These are phyloP conservation scores for Panurus biarmicus DNA, from an alignment of 2,113 vertebrate species.

Conservation along the genomic window DNA sequence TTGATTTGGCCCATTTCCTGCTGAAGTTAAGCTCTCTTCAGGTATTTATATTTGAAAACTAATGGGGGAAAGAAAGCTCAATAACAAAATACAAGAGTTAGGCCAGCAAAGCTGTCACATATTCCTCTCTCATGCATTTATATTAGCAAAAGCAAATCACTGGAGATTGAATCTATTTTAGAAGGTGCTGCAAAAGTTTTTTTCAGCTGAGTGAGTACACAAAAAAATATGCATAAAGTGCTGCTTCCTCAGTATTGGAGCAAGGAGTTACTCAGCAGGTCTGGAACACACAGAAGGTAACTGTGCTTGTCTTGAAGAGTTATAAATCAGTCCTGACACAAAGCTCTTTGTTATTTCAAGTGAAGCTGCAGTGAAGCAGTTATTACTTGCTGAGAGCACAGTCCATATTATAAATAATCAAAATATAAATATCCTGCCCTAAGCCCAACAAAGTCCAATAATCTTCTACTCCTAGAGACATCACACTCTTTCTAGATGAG, in stretches of 20 bases:
- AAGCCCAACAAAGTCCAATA: not conserved
- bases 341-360: not conserved
- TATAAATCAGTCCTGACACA: not conserved
- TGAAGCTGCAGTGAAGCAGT: not conserved
- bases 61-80: not conserved
- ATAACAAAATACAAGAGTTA: not conserved
- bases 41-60: not conserved
- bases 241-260: not conserved
- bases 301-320: not conserved
- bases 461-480: not conserved
- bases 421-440: not conserved
- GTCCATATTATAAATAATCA: not conserved
- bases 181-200: not conserved
- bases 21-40: not conserved
- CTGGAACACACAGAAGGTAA: not conserved
- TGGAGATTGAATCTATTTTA: not conserved
- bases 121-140: not conserved
- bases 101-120: not conserved
- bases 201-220: not conserved
- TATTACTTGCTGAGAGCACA: not conserved
- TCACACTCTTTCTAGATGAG: not conserved
- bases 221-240: not conserved
- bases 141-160: not conserved
- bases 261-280: not conserved
- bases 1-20: not conserved